Percentiles rank a stretch among this genome's conserved stretches.
phyloP scores from a whole-genome alignment of 2,797 vertebrate genomes.

The Channa striata region DNA sequence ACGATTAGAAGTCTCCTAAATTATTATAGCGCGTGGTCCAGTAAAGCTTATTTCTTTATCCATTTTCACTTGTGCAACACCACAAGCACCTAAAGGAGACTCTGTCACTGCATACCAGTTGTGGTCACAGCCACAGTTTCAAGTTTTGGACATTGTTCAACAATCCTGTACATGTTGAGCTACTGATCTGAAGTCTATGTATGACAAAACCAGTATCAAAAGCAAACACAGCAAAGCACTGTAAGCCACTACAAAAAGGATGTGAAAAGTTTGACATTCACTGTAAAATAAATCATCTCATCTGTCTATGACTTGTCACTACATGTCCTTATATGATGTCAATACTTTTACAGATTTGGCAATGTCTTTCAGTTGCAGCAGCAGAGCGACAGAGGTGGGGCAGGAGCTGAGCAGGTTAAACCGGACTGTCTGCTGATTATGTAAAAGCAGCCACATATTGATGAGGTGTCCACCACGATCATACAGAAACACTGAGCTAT shows the following conservation, averaged over 20 bases:
- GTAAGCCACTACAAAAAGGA: too few species aligned
- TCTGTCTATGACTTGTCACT: not conserved
- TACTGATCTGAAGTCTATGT: not conserved
- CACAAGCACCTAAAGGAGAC: not conserved
- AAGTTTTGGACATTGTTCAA: not conserved
- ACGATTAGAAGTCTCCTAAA: constrained; percentile 12
- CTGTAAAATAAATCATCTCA: not conserved
- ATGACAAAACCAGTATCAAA: not conserved
- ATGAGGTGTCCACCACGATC: not conserved
- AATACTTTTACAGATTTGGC: constrained; percentile 14
- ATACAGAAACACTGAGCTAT: not conserved
- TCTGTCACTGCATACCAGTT: not conserved
- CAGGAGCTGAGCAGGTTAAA: constrained; percentile 55
- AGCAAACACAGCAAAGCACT: not conserved
- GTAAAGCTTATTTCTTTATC: not conserved
- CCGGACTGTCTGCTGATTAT: constrained; percentile 29
- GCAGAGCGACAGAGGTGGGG: constrained; percentile 29
- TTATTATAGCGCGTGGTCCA: too few species aligned
- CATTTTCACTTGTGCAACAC: not conserved
- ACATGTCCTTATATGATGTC: not conserved
- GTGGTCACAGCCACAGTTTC: not conserved
- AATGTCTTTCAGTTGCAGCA: constrained; percentile 7
- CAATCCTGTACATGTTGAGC: not conserved
- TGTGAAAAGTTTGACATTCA: not conserved
- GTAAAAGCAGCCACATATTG: constrained; percentile 12